Base-by-base conservation (phyloP, 2,888 invertebrate species). In the Microchrysa polita region DNA sequence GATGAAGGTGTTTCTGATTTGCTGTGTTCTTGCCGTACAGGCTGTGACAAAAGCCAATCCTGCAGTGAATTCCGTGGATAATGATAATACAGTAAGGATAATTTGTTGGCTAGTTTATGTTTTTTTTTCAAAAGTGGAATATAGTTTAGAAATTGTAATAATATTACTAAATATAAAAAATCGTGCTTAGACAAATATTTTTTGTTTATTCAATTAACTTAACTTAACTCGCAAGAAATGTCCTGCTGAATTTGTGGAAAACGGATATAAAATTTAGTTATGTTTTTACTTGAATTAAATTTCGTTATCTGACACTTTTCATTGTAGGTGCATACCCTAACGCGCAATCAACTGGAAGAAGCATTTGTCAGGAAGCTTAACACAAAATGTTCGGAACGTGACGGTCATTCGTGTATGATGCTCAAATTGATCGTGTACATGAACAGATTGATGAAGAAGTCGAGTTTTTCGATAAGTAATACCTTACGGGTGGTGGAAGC, bases 381-480 rank as follows among this genome's bases (percentile, higher is more conserved):
- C 81, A 86, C 88, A 78, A 93, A 93, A 87, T 94, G 94, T 81
- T 88, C 90, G 4, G 90, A 92, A 77, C 88, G 91, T 72, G 94
- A 94, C 80, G 89, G 92, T 60, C 92, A 92, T 48, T 91, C 94
- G 9, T 94, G 94, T 82, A 91, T 93, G 81, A 93, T 94, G 87
- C 87, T 93, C 20, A 94, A 94, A 83, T 83, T 94, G 78, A 91
- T 94, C 52, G 91, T 92, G 18, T 94, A 93, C 82, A 92, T 94
- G 85, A 94, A 94, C 85, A 88, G 91, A 77, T 88, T 93, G 84
- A 86, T 94, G 80, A 91, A 93, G 82, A 94, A 93, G 77, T 91
- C 93, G 0, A 90, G 91, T 67, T 89, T 94, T 80, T 92, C 93
- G 80, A 85, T 94, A 60, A 91, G 91, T 60, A 91, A 91, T 73